These are phyloP conservation scores for Rhabditophanes sp. DNA, from an alignment of 2,888 invertebrate species.

Conservation along the genomic window DNA sequence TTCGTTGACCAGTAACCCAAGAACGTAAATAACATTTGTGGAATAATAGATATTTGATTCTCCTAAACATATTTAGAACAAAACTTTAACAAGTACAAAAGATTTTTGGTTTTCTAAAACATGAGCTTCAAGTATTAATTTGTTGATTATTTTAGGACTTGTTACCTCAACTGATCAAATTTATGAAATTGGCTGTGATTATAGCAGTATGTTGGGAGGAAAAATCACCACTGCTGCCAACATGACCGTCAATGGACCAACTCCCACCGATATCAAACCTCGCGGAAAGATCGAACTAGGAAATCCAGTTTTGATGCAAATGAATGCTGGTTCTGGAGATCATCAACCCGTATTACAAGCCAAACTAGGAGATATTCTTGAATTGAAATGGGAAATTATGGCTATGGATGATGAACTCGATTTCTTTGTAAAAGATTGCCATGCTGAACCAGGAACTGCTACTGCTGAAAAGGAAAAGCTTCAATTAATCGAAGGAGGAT, in stretches of 20 bases:
- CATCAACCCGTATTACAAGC: conserved; percentile 19
- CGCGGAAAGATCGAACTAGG: conserved; percentile 43
- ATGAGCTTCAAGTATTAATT: too few species aligned
- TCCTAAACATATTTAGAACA: too few species aligned
- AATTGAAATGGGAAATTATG: conserved; percentile 44
- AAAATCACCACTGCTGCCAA: conserved; percentile 37
- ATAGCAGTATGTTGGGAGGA: conserved; percentile 39
- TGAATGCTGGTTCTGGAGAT: conserved; percentile 11
- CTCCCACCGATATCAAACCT: conserved; percentile 40
- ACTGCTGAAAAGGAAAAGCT: conserved; percentile 22
- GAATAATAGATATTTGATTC: too few species aligned
- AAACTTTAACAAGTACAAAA: too few species aligned
- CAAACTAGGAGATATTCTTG: conserved; percentile 43
- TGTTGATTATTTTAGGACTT: too few species aligned
- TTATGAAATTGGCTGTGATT: conserved; percentile 34
- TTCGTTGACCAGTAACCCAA: too few species aligned
- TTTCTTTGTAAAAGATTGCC: conserved; percentile 42
- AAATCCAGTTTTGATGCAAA: conserved; percentile 43
- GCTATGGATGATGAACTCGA: conserved; percentile 44
- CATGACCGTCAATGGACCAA: conserved; percentile 42
- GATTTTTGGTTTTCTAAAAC: too few species aligned
- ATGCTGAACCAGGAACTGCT: conserved; percentile 34
- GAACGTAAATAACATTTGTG: too few species aligned
- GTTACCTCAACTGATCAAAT: conserved; percentile 44
- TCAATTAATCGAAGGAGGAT: conserved; percentile 39